Percentiles rank a stretch among this genome's conserved stretches.
Evolutionary conservation across 2,888 invertebrate genomes (phyloP).

Genomic region (Germaria angustata): DNA sequence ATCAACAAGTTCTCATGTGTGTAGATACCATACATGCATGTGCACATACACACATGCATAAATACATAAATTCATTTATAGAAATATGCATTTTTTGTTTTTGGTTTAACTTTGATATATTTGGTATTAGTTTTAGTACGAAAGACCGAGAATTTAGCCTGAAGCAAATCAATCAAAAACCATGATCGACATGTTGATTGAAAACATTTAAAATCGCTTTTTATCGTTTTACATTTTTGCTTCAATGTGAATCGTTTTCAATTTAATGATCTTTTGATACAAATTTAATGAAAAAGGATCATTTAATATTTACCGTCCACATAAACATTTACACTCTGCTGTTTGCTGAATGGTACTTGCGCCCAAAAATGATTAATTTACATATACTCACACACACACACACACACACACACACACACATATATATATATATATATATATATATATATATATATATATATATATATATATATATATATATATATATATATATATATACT

Average conservation of each 20-base stretch:
- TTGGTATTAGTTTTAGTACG: neutral
- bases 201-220: constrained; percentile 17
- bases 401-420: neutral
- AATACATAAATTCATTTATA: too few species aligned
- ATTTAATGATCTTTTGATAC: neutral
- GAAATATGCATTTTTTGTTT: too few species aligned
- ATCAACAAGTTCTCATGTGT: neutral
- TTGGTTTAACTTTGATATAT: too few species aligned
- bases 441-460: neutral
- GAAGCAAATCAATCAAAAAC: constrained; percentile 39
- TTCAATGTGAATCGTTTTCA: neutral
- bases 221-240: neutral
- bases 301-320: neutral
- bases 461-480: neutral
- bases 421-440: neutral
- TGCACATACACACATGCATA: neutral
- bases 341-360: too few species aligned
- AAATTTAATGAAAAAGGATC: neutral
- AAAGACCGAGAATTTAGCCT: neutral
- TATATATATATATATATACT: too few species aligned
- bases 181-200: constrained; percentile 36
- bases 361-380: too few species aligned
- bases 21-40: neutral
- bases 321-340: too few species aligned
- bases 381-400: too few species aligned